Evolutionary conservation across 2,888 invertebrate genomes (phyloP).

Genomic region (Apeira syringaria): DNA sequence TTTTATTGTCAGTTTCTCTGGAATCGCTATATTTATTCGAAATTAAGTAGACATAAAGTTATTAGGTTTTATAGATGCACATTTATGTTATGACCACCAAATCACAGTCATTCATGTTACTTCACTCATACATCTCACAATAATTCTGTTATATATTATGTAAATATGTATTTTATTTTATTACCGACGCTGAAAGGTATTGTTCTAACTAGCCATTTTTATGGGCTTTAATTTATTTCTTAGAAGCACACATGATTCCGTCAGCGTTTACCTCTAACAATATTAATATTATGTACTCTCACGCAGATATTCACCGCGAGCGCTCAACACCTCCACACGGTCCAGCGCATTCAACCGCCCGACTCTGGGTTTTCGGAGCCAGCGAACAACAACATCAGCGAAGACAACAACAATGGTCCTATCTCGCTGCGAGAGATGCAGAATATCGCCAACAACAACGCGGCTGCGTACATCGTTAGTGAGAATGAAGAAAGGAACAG

Average conservation of each 20-base stretch:
- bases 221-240: no score
- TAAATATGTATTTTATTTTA: not conserved
- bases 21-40: not conserved
- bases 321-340: slow-evolving; percentile 70
- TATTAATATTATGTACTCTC: slow-evolving; percentile 1
- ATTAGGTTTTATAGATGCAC: not conserved
- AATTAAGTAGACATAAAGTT: not conserved
- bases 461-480: slow-evolving; percentile 76
- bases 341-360: slow-evolving; percentile 63
- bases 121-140: no score
- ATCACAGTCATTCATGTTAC: not conserved
- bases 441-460: slow-evolving; percentile 83
- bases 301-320: slow-evolving; percentile 69
- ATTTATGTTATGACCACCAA: not conserved
- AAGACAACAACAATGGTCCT: slow-evolving; percentile 83
- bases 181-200: not conserved
- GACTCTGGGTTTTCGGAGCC: slow-evolving; percentile 75
- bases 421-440: slow-evolving; percentile 82
- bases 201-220: no score
- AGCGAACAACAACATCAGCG: slow-evolving; percentile 72
- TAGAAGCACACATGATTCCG: no score
- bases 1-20: not conserved
- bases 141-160: not conserved
- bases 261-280: no score
- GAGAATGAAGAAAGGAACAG: slow-evolving; percentile 76